Evolutionary conservation across 2,888 invertebrate species (phyloP).

Genomic region (Nemotelus pantherinus): DNA sequence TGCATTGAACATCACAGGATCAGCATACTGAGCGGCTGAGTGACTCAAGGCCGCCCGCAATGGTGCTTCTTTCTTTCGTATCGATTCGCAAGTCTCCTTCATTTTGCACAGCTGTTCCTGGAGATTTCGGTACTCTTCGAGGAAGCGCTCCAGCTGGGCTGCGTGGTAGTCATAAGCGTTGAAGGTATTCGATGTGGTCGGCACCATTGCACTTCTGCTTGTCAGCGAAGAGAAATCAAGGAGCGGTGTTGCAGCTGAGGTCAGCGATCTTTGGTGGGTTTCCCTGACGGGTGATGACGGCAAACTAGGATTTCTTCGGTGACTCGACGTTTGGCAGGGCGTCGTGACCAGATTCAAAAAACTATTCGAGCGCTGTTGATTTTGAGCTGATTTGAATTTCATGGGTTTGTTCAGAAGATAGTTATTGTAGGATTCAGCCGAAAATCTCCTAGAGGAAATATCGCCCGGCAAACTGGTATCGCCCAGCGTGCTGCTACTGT

Average conservation of each 20-base stretch:
- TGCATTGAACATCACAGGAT: conserved; percentile 65
- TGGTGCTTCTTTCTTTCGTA: conserved; percentile 66
- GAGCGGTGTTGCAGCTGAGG: conserved; percentile 68
- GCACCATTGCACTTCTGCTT: conserved; percentile 61
- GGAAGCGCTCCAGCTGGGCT: conserved; percentile 80
- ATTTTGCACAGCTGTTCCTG: conserved; percentile 82
- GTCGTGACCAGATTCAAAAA: conserved; percentile 73
- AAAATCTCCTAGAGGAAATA: conserved; percentile 66
- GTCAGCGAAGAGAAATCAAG: conserved; percentile 71
- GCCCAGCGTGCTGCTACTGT: conserved; percentile 75
- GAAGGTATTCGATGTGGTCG: conserved; percentile 66
- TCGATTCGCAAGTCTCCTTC: conserved; percentile 80
- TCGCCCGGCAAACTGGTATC: conserved; percentile 71
- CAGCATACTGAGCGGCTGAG: conserved; percentile 62
- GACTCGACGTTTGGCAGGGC: conserved; percentile 55
- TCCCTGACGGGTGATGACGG: conserved; percentile 73
- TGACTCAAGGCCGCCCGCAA: conserved; percentile 57
- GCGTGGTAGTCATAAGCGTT: conserved; percentile 80
- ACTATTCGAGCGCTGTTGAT: conserved; percentile 71
- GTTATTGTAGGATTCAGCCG: conserved; percentile 66
- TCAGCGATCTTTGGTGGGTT: conserved; percentile 62
- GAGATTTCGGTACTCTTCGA: conserved; percentile 80
- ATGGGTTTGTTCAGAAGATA: conserved; percentile 54
- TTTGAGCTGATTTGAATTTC: conserved; percentile 16
- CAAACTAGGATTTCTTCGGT: conserved; percentile 69